These are phyloP conservation scores for rat (Rattus norvegicus) DNA, from an alignment of 2,113 vertebrate genomes.

Conservation along the genomic window GRCr8 NC_086023.1:141097001-141097500, in stretches of 20 bases:
- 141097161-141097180: neutral
- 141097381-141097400: neutral
- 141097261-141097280: neutral
- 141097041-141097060: neutral
- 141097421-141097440: neutral
- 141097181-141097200: neutral
- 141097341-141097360: neutral
- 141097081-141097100: neutral
- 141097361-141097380: neutral
- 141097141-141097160: neutral
- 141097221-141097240: neutral
- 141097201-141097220: neutral
- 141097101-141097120: neutral
- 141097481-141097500: conserved; percentile 46
- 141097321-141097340: neutral
- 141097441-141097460: neutral
- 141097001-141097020: neutral
- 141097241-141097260: neutral
- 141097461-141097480: neutral
- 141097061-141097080: neutral
- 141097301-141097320: neutral
- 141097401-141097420: neutral
- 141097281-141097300: neutral
- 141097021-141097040: neutral
- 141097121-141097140: neutral